These are phyloP conservation scores for Trachelus tabidus DNA, from an alignment of 2,888 invertebrate species.

Conservation along the genomic window DNA sequence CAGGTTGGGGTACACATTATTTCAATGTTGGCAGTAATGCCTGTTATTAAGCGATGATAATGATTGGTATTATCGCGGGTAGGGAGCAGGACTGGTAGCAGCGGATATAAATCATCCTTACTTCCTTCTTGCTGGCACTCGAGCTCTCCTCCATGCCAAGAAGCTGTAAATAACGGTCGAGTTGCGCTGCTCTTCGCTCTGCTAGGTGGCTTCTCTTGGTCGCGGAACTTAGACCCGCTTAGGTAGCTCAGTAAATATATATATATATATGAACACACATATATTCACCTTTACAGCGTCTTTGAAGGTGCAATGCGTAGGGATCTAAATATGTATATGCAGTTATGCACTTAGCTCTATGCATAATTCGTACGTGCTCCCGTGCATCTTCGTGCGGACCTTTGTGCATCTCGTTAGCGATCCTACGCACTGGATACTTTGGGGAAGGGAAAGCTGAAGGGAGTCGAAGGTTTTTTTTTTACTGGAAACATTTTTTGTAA, in stretches of 20 bases:
- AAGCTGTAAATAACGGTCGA: constrained; percentile 62
- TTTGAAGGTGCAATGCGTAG: neutral
- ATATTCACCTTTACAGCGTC: neutral
- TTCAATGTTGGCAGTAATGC: constrained; percentile 67
- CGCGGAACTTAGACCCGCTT: neutral
- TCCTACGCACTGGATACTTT: neutral
- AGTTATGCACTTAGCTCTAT: neutral
- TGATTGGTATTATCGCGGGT: constrained; percentile 67
- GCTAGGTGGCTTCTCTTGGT: constrained; percentile 5
- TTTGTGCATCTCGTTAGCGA: neutral
- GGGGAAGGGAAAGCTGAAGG: neutral
- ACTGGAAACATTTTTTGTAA: neutral
- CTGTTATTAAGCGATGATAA: constrained; percentile 67
- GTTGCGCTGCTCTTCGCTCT: constrained; percentile 34
- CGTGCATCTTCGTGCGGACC: neutral
- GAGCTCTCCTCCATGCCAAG: constrained; percentile 57
- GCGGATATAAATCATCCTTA: constrained; percentile 66
- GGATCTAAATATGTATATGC: neutral
- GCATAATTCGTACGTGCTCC: neutral
- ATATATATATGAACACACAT: neutral
- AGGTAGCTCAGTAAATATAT: neutral
- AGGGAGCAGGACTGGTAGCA: constrained; percentile 66
- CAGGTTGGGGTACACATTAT: constrained; percentile 51
- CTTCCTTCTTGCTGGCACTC: constrained; percentile 62
- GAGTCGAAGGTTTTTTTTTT: constrained; percentile 1